Percentiles rank a stretch among this genome's conserved stretches.
phyloP scores from a whole-genome alignment of 2,113 vertebrate genomes.

The Apus apus region DNA sequence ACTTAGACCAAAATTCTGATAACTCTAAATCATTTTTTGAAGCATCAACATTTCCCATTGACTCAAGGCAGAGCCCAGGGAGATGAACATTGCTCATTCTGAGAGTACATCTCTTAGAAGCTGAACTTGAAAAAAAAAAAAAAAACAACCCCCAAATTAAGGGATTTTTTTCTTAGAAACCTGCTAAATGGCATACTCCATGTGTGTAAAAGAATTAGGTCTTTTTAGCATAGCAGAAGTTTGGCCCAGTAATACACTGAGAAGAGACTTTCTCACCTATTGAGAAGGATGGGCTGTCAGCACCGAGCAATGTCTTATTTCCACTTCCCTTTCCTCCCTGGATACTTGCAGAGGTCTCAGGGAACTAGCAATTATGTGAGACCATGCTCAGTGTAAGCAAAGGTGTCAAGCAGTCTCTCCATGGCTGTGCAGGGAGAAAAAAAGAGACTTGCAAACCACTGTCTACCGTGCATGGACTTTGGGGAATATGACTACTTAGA shows the following conservation, averaged over 20 bases:
- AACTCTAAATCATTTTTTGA: background rate
- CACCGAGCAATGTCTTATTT: no score
- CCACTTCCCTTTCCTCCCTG: no score
- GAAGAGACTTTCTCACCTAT: background rate
- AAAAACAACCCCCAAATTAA: background rate
- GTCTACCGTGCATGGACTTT: fast-evolving
- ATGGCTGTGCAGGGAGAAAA: no score
- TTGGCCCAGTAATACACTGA: background rate
- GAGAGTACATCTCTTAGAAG: background rate
- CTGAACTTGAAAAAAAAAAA: background rate
- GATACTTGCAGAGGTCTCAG: no score
- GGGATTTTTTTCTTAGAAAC: background rate
- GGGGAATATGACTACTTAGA: background rate
- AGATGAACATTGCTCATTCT: background rate
- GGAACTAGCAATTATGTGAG: no score
- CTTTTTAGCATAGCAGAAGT: background rate
- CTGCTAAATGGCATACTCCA: background rate
- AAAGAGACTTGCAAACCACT: background rate
- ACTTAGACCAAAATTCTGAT: background rate
- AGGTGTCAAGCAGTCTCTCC: no score
- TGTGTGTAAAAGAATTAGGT: background rate
- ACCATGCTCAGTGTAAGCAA: no score
- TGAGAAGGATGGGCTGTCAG: background rate
- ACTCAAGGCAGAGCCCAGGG: background rate
- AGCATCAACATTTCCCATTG: background rate